Conservation (phyloP, 2,113 vertebrate genomes). For the Solenodon paradoxus region DNA sequence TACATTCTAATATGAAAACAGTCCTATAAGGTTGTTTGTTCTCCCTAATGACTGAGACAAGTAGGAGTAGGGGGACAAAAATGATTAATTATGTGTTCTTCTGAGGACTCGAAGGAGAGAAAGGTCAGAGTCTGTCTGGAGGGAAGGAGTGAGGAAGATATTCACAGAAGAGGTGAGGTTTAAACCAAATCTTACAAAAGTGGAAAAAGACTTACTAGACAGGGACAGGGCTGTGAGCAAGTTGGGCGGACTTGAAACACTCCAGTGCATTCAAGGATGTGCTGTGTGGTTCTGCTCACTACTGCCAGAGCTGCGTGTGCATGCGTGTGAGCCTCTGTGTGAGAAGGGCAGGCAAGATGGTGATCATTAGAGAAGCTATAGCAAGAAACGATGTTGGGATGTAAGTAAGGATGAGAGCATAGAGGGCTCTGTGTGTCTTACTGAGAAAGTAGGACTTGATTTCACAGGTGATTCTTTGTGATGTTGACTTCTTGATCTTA, state of each 20-base stretch:
- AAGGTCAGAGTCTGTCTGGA: not conserved
- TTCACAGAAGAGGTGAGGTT: not conserved
- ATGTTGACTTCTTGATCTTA: not conserved
- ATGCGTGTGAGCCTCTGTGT: no score
- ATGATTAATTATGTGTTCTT: not conserved
- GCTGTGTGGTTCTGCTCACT: no score
- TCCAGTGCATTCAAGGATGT: not conserved
- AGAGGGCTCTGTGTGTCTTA: not conserved
- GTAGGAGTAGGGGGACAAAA: not conserved
- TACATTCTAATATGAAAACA: not conserved
- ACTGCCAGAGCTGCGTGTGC: not conserved
- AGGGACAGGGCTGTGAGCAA: not conserved
- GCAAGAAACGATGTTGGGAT: not conserved
- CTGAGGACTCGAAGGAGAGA: not conserved
- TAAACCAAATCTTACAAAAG: not conserved
- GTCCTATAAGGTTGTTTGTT: not conserved
- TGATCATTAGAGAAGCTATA: not conserved
- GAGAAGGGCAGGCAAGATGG: not conserved
- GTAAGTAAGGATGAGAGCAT: not conserved
- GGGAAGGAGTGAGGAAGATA: not conserved
- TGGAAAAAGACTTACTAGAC: not conserved
- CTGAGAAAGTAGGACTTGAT: not conserved
- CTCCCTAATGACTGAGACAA: not conserved
- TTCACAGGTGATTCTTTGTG: not conserved
- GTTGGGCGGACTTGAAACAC: not conserved